Evolutionary conservation across 2,113 vertebrate genomes (phyloP).

Genomic region (Rhabdomys dilectus): DNA sequence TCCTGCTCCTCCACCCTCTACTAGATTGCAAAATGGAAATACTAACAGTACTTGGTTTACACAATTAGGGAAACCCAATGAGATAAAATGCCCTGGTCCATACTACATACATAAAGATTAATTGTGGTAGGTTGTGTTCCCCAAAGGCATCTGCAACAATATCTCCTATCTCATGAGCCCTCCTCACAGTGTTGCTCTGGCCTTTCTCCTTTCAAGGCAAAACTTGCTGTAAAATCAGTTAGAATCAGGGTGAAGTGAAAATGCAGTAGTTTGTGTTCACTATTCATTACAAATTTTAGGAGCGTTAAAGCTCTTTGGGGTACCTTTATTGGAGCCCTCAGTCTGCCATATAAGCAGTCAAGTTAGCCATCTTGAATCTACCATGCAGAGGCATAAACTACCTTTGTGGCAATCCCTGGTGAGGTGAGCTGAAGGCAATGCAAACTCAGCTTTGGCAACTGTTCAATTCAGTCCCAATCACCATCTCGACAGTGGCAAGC

Average conservation of each 20-base stretch:
- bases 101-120: background rate
- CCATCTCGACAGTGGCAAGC: background rate
- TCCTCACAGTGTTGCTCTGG: background rate
- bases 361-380: background rate
- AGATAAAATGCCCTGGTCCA: slow-evolving; percentile 1
- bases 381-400: background rate
- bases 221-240: background rate
- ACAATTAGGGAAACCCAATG: background rate
- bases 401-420: background rate
- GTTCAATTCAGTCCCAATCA: background rate
- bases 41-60: background rate
- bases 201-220: background rate
- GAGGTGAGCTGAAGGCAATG: background rate
- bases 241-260: background rate
- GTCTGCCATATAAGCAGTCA: background rate
- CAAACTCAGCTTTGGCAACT: background rate
- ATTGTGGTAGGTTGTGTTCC: background rate
- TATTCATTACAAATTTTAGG: background rate
- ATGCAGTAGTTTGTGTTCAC: background rate
- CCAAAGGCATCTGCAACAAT: background rate
- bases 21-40: background rate
- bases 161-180: background rate
- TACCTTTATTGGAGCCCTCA: background rate
- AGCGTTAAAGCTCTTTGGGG: background rate
- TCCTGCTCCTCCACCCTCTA: too few relatives aligned